Evolutionary conservation across 2,113 vertebrate species (phyloP).

Genomic region (Zapus hudsonius): DNA sequence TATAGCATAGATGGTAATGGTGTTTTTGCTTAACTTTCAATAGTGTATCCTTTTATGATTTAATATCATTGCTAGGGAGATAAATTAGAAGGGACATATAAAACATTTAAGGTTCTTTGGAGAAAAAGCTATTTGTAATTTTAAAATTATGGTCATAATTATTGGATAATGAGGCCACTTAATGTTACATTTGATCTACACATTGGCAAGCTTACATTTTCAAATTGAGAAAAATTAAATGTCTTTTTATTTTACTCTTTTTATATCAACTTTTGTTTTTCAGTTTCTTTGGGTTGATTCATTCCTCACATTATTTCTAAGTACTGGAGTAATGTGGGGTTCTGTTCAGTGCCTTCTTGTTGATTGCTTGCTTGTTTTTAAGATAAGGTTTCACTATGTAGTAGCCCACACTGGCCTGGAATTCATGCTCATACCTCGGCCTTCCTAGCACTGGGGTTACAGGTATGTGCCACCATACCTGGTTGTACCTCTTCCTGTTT

Average conservation of each 20-base stretch:
- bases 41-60: slow-evolving; percentile 65
- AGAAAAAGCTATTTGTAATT: slow-evolving; percentile 62
- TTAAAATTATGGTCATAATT: slow-evolving; percentile 63
- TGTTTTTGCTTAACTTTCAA: slow-evolving; percentile 67
- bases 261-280: not conserved
- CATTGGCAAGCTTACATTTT: not conserved
- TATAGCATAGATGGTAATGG: slow-evolving; percentile 32
- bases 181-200: not conserved
- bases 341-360: not conserved
- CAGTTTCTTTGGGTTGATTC: not conserved
- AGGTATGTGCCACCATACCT: too few species aligned
- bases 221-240: not conserved
- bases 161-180: slow-evolving; percentile 33
- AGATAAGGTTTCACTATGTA: not conserved
- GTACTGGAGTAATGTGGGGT: not conserved
- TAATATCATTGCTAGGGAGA: slow-evolving; percentile 59
- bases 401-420: not conserved
- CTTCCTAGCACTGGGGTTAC: not conserved
- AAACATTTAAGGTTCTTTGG: slow-evolving; percentile 47
- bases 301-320: slow-evolving; percentile 10
- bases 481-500: not conserved
- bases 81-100: slow-evolving; percentile 33
- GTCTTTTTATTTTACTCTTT: not conserved
- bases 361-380: not conserved
- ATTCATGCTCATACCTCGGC: not conserved